Evolutionary conservation across 2,888 invertebrate species (phyloP).

Genomic region (Stratiomys singularior): DNA sequence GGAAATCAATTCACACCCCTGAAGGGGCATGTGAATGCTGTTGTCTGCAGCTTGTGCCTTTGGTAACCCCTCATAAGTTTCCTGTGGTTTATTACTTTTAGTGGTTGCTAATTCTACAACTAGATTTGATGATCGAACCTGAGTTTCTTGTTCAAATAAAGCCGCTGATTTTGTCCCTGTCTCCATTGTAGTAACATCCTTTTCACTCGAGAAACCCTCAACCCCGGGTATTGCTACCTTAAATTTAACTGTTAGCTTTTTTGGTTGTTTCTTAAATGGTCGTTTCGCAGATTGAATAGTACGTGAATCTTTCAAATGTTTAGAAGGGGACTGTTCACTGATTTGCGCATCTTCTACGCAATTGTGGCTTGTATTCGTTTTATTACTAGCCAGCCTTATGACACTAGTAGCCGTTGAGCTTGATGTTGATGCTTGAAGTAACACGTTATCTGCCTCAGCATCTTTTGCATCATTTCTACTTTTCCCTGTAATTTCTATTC

Average conservation of each 20-base stretch:
- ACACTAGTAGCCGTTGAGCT: constrained; percentile 63
- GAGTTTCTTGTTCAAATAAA: constrained; percentile 13
- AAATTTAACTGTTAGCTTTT: constrained; percentile 64
- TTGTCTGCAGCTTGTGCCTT: background rate
- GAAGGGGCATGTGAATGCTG: background rate
- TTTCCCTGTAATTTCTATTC: constrained; percentile 11
- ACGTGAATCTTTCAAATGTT: too few relatives aligned
- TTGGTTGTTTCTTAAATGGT: constrained; percentile 57
- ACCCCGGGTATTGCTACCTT: constrained; percentile 55
- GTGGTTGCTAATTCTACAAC: constrained; percentile 27
- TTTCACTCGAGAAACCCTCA: background rate
- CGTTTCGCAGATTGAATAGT: constrained; percentile 48
- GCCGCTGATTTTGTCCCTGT: background rate
- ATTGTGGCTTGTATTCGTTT: background rate
- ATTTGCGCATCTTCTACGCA: constrained; percentile 3
- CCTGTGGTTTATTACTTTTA: background rate
- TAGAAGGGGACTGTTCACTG: background rate
- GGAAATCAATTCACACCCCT: background rate
- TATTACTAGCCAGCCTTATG: constrained; percentile 60
- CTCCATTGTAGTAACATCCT: background rate
- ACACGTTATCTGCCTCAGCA: constrained; percentile 49
- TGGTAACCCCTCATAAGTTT: background rate
- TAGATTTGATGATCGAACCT: constrained; percentile 35
- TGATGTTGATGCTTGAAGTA: constrained; percentile 44
- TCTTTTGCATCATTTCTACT: background rate